Percentiles rank a stretch among this genome's conserved stretches.
Evolutionary conservation across 2,797 vertebrate genomes (phyloP).

Genomic region (Acestrorhynchus altus): DNA sequence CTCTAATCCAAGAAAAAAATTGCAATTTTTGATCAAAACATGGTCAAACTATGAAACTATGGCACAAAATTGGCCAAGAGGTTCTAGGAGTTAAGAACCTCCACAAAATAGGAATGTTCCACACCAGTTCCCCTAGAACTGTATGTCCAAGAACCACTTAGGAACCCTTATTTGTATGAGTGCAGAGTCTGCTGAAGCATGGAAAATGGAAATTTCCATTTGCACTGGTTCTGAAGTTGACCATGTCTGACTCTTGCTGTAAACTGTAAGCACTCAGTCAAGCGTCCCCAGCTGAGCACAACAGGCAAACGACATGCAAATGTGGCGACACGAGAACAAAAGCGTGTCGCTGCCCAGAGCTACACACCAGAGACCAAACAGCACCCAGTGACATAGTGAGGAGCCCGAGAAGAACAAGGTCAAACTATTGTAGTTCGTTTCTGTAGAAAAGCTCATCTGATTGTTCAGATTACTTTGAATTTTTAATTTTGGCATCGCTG

Average conservation of each 20-base stretch:
- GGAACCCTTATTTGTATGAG: not conserved
- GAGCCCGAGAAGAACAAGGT: constrained; percentile 16
- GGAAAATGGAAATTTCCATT: constrained; percentile 45
- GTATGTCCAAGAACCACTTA: not conserved
- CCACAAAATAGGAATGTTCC: no score
- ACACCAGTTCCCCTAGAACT: not conserved
- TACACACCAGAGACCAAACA: constrained; percentile 10
- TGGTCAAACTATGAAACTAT: no score
- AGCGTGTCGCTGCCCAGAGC: constrained; percentile 15
- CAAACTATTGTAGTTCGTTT: constrained; percentile 8
- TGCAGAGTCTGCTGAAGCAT: not conserved
- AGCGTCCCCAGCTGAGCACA: constrained; percentile 47
- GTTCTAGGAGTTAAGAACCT: no score
- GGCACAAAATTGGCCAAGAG: no score
- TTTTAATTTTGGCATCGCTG: constrained; percentile 14
- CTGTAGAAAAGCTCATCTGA: constrained; percentile 22
- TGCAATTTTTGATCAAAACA: no score
- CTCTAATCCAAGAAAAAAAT: no score
- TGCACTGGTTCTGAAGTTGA: constrained; percentile 35
- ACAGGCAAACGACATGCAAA: constrained; percentile 60
- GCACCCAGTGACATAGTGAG: constrained; percentile 9
- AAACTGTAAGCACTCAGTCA: constrained; percentile 49
- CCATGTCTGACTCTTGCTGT: constrained; percentile 41
- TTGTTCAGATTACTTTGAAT: constrained; percentile 1
- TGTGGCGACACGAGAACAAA: not conserved